Evolutionary conservation across 2,888 invertebrate species (phyloP).

Genomic region (Craniophora ligustri): DNA sequence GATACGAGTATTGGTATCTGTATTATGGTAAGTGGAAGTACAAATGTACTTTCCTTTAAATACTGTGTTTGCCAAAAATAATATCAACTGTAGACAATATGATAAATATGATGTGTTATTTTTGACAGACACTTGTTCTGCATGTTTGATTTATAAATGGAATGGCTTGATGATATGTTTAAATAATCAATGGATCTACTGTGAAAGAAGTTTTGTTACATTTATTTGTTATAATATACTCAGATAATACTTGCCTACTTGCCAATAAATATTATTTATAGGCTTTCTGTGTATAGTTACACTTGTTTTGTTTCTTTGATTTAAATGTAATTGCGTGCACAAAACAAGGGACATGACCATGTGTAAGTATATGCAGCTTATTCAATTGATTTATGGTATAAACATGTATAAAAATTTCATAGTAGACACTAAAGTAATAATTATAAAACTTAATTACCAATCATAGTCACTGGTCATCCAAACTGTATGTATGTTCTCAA

Average conservation of each 20-base stretch:
- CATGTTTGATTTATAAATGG: constrained; percentile 58
- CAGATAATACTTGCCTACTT: not conserved
- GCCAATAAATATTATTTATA: not conserved
- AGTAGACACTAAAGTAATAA: not conserved
- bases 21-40: constrained; percentile 87
- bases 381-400: not conserved
- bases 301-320: not conserved
- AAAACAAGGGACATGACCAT: not conserved
- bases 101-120: constrained; percentile 45
- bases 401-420: not conserved
- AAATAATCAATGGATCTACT: constrained; percentile 6
- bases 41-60: constrained; percentile 79
- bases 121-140: constrained; percentile 58
- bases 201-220: constrained; percentile 29
- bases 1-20: constrained; percentile 85
- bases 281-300: not conserved
- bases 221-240: not conserved
- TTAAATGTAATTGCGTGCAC: not conserved
- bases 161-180: constrained; percentile 59
- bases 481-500: not conserved
- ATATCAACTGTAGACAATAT: constrained; percentile 22
- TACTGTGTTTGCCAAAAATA: constrained; percentile 70
- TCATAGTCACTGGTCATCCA: not conserved
- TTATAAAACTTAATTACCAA: not conserved
- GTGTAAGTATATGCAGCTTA: not conserved